Evolutionary conservation across 2,797 vertebrate species (phyloP).

Genomic region (Perodicticus potto): DNA sequence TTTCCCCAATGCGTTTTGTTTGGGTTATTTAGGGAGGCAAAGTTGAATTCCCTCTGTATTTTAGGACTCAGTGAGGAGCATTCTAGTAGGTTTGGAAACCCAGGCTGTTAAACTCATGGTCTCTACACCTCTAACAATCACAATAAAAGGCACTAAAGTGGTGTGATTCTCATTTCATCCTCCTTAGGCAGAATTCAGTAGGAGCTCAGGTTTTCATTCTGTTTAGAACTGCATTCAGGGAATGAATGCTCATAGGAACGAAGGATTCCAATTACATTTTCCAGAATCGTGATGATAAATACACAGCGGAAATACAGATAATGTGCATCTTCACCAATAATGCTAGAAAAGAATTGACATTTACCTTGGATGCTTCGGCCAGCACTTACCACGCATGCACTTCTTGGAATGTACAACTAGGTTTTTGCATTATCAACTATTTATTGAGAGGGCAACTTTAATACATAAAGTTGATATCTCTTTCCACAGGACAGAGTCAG

Average conservation of each 20-base stretch:
- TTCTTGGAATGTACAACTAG: not conserved
- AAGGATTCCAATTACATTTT: constrained; percentile 40
- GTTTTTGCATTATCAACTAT: constrained; percentile 71
- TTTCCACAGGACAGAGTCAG: constrained; percentile 68
- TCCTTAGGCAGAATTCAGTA: constrained; percentile 50
- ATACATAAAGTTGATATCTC: constrained; percentile 52
- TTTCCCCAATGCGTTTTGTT: constrained; percentile 60
- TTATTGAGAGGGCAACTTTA: not conserved
- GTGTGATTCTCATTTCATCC: constrained; percentile 39
- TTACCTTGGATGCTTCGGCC: not conserved
- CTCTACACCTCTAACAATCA: not conserved
- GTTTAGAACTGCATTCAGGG: not conserved
- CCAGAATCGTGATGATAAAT: constrained; percentile 63
- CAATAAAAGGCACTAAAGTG: constrained; percentile 46
- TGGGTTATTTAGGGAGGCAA: constrained; percentile 50
- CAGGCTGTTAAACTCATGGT: constrained; percentile 47
- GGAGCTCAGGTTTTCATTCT: constrained; percentile 58
- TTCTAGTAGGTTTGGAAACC: not conserved
- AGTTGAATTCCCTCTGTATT: constrained; percentile 51
- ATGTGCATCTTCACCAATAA: constrained; percentile 26
- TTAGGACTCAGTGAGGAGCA: constrained; percentile 27
- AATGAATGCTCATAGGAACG: constrained; percentile 10
- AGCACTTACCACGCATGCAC: not conserved
- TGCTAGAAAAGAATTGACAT: constrained; percentile 59
- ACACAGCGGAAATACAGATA: constrained; percentile 49